Conservation (phyloP, 2,888 invertebrate genomes). For the Zaprionus obscuricornis region DNA sequence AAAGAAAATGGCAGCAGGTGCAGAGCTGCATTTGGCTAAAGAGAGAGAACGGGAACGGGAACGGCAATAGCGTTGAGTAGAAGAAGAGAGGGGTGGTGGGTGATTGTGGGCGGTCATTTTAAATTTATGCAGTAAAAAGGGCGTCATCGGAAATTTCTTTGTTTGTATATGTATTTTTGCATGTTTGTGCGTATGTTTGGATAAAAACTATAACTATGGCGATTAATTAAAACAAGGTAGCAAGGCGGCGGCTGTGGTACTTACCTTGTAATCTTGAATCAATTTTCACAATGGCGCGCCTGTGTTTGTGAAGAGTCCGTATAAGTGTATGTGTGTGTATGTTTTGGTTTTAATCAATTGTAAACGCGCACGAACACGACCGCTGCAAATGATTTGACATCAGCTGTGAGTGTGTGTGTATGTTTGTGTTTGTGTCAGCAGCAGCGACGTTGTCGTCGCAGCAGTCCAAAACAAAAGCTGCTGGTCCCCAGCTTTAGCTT, state of each 20-base stretch:
- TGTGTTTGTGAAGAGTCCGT: constrained; percentile 16
- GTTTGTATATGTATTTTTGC: constrained; percentile 7
- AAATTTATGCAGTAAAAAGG: constrained; percentile 64
- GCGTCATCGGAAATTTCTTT: constrained; percentile 49
- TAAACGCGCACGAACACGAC: constrained; percentile 65
- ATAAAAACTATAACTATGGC: constrained; percentile 41
- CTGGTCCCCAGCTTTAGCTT: constrained; percentile 41
- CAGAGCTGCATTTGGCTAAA: constrained; percentile 49
- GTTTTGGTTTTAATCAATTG: constrained; percentile 77
- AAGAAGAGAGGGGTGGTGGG: neutral
- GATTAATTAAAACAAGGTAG: constrained; percentile 53
- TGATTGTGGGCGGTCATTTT: constrained; percentile 28
- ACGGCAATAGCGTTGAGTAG: neutral
- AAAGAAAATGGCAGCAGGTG: constrained; percentile 78
- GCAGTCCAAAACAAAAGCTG: constrained; percentile 53
- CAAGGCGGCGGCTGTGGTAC: constrained; percentile 34
- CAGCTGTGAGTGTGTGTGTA: constrained; percentile 57
- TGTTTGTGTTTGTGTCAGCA: constrained; percentile 31
- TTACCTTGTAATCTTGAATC: constrained; percentile 73
- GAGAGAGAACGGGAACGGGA: neutral
- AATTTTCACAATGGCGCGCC: constrained; percentile 60
- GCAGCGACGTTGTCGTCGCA: constrained; percentile 49
- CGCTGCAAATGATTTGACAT: constrained; percentile 70
- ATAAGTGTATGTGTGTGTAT: constrained; percentile 36
- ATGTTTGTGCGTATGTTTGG: constrained; percentile 21